Base-by-base conservation (phyloP, 1,140 invertebrate species). In the Paralvinella palmiformis region DNA sequence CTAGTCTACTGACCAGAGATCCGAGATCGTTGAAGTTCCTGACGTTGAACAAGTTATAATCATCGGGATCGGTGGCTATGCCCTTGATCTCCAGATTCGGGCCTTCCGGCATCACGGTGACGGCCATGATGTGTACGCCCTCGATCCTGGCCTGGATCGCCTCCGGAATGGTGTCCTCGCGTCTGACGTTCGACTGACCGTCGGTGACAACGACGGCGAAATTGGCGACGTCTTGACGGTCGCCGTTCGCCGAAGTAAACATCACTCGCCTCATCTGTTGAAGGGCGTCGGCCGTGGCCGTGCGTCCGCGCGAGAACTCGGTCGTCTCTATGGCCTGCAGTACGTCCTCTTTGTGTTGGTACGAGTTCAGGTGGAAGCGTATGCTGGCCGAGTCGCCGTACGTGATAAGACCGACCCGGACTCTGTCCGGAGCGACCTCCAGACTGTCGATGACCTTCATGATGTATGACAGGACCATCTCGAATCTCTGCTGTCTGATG, bases 161-260 rank as follows among this genome's bases (percentile, higher is more conserved):
- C 17, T 70, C 64, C 22, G 62, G 32, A 13, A 69, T 65, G 10
- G 69, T 70, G 5, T 68, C 32, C 10, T 70, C 60, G 5, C 68
- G 45, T 15, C 71, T 68, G 52, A 66, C 61, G 58, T 70, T 71
- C 2, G 75, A 67, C 36, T 70, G 73, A 0, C 71, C 63, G 63
- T 78, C 75, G 0, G 77, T 79, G 15, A 79, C 68, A 3, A 79
- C 63, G 35, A 79, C 62, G 27, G 74, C 68, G 13, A 68, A 70
- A 57, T 79, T 73, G n/a, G 75, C 72, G 15, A 71, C 75, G 53
- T 70, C 67, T 7, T 62, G 63, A 62, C 76, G 65, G 50, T 74
- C 74, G 10, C 73, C 76, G 20, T 62, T 65, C 3, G 36, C 63
- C 7, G 22, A 20, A 27, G 55, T 57, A n/a, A 57, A 57, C 55